A percentile compares a stretch with the other conserved stretches of the same genome.
phyloP scores from a whole-genome alignment of 1,140 invertebrate genomes.

The Leptinotarsa lineolata region DNA sequence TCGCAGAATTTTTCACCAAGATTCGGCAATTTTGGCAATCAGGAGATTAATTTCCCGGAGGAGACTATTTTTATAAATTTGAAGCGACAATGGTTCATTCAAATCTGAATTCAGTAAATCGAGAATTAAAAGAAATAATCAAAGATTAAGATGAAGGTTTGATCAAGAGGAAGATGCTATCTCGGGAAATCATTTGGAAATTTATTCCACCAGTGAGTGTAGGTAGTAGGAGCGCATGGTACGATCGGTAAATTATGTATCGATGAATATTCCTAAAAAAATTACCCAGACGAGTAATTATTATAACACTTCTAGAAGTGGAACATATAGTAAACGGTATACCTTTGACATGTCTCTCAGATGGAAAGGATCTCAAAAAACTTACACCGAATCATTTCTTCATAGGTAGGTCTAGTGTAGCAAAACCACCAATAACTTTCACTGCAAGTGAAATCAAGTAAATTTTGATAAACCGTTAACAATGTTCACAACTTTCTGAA shows the following conservation, averaged over 20 bases:
- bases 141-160: neutral
- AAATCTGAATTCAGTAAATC: neutral
- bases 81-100: neutral
- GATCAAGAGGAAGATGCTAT: neutral
- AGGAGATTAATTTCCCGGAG: neutral
- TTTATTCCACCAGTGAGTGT: neutral
- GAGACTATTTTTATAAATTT: neutral
- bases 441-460: neutral
- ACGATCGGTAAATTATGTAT: neutral
- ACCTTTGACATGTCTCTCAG: neutral
- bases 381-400: neutral
- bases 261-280: neutral
- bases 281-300: neutral
- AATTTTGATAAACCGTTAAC: neutral
- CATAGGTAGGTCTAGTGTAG: neutral
- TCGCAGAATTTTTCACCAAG: neutral
- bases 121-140: neutral
- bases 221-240: neutral
- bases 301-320: neutral
- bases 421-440: neutral
- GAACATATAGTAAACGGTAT: neutral
- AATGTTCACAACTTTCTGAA: neutral
- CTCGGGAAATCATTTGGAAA: neutral
- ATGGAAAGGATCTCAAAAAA: neutral
- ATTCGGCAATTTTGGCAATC: neutral